Percentiles rank a stretch among this genome's conserved stretches.
Conservation (phyloP, 2,113 vertebrate genomes). For the Actenoides lindsayi region DNA sequence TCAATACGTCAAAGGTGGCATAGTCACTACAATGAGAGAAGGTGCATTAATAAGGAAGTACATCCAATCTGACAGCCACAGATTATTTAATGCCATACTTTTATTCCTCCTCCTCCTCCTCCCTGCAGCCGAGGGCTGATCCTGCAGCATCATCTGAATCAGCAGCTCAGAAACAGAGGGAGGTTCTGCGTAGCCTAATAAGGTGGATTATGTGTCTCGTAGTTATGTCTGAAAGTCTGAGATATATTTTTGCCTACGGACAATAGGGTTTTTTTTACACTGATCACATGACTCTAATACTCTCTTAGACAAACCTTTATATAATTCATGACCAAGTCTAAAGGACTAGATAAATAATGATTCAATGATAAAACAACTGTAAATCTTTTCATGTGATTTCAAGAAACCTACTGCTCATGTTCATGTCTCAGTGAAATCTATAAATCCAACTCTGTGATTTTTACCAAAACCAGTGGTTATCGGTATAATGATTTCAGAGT, state of each 20-base stretch:
- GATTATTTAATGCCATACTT: not conserved
- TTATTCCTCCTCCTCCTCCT: slow-evolving; percentile 15
- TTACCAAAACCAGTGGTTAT: not conserved
- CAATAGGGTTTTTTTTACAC: not conserved
- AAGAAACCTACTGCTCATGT: not conserved
- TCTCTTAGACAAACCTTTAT: not conserved
- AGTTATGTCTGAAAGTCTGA: not conserved
- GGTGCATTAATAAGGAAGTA: not conserved
- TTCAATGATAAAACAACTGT: not conserved
- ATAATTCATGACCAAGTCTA: not conserved
- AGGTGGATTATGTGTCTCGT: not conserved
- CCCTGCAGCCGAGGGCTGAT: not conserved
- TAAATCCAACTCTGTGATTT: not conserved
- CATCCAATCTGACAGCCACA: not conserved
- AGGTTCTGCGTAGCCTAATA: not conserved
- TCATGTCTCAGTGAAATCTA: not conserved
- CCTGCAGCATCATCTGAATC: not conserved
- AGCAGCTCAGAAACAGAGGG: not conserved
- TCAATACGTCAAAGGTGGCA: not conserved
- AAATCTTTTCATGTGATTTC: not conserved
- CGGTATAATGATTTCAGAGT: not conserved
- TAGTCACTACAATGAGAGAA: not conserved
- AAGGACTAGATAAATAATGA: not conserved
- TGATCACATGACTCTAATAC: not conserved
- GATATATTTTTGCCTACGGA: slow-evolving; percentile 1